A percentile compares a stretch with the other conserved stretches of the same genome.
These are phyloP conservation scores for Xenus cinereus DNA, from an alignment of 2,113 vertebrate species.

Conservation along the genomic window DNA sequence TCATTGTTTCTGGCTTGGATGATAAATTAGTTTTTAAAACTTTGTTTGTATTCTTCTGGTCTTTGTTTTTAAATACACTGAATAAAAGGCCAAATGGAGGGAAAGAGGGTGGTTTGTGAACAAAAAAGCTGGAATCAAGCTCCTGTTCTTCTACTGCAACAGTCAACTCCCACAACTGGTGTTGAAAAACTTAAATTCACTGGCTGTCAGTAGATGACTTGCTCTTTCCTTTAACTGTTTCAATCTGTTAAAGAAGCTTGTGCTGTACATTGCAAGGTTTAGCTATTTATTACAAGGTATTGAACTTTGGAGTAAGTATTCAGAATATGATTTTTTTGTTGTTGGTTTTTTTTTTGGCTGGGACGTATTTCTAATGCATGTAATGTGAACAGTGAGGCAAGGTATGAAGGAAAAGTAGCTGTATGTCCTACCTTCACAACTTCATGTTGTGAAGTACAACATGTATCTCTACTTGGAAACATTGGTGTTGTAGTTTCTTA, in stretches of 20 bases:
- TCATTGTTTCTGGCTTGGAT: neutral
- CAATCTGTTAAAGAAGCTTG: neutral
- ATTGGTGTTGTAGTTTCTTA: neutral
- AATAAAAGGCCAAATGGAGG: neutral
- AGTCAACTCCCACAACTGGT: neutral
- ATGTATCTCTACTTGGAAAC: neutral
- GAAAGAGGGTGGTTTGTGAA: neutral
- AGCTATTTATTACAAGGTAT: neutral
- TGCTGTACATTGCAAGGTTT: neutral
- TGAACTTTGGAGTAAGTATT: neutral
- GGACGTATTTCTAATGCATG: neutral
- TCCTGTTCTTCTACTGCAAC: neutral
- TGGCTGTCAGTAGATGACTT: neutral
- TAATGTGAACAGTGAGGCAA: neutral
- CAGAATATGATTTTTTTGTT: neutral
- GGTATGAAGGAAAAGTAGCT: neutral
- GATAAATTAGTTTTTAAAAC: neutral
- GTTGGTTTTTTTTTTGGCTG: neutral
- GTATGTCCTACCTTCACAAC: neutral
- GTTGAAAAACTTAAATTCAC: neutral
- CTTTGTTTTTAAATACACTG: neutral
- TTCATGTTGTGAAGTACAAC: neutral
- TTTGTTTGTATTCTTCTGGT: neutral
- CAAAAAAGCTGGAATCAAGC: neutral
- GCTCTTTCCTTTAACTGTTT: neutral